phyloP scores from a whole-genome alignment of 2,113 vertebrate genomes.

The Vulpes lagopus region DNA sequence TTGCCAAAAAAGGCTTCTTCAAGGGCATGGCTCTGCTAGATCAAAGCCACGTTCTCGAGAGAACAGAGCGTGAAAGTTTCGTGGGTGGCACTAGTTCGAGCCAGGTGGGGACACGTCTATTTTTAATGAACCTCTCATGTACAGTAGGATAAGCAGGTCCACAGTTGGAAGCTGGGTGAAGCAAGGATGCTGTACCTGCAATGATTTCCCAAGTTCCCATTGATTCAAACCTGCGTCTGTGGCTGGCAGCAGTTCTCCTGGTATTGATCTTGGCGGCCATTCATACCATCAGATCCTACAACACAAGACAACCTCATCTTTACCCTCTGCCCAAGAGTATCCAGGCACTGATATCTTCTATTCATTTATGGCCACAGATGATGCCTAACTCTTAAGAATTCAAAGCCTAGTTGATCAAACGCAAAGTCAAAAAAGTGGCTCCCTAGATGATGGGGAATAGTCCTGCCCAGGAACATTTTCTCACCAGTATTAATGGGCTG shows the following conservation, averaged over 20 bases:
- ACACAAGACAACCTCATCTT: not conserved
- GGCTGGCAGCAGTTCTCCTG: not conserved
- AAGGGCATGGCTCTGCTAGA: not conserved
- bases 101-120: not conserved
- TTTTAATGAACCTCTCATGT: not conserved
- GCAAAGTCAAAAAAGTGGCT: not conserved
- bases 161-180: not conserved
- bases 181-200: not conserved
- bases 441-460: accelerated
- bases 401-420: not conserved
- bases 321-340: no score
- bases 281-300: not conserved
- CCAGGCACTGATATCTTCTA: accelerated
- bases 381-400: not conserved
- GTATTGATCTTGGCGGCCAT: not conserved
- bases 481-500: accelerated
- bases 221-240: not conserved
- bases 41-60: accelerated
- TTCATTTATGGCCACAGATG: not conserved
- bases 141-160: not conserved
- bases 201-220: not conserved
- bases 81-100: not conserved
- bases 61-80: accelerated
- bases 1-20: not conserved
- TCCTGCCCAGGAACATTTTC: accelerated